phyloP scores from a whole-genome alignment of 2,797 vertebrate genomes.

The Salarias fasciatus region DNA sequence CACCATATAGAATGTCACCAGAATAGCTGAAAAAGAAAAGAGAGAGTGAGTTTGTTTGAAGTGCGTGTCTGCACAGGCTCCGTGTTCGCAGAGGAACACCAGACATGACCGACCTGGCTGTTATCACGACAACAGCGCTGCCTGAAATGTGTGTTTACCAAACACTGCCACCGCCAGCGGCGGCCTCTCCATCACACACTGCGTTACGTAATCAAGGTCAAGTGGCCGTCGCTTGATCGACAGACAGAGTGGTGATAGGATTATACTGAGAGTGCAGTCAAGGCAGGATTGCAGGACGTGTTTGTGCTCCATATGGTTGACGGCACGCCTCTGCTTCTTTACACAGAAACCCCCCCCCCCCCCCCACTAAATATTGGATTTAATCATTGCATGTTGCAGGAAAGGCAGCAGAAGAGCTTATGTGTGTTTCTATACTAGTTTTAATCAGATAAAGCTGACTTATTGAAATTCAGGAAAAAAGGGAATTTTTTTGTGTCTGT shows the following conservation, averaged over 20 bases:
- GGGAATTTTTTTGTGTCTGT: no score
- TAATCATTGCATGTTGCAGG: background rate
- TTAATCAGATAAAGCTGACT: background rate
- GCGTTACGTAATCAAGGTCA: conserved; percentile 71
- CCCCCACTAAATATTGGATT: no score
- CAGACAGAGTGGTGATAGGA: conserved; percentile 69
- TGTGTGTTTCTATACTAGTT: background rate
- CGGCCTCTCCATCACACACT: conserved; percentile 38
- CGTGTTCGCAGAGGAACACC: background rate
- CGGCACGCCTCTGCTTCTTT: conserved; percentile 15
- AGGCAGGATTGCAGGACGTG: conserved; percentile 44
- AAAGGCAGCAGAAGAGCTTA: background rate
- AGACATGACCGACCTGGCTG: background rate
- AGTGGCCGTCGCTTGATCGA: conserved; percentile 64
- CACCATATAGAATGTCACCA: no score
- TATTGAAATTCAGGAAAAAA: background rate
- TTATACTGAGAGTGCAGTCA: conserved; percentile 60
- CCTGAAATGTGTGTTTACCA: conserved; percentile 42
- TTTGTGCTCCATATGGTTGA: conserved; percentile 30
- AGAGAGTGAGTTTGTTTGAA: no score
- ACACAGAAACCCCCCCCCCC: no score
- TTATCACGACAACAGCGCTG: conserved; percentile 9
- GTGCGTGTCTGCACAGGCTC: no score
- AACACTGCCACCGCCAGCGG: conserved; percentile 23
- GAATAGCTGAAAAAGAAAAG: no score